phyloP scores from a whole-genome alignment of 2,797 vertebrate genomes.

The Betta splendens region DNA sequence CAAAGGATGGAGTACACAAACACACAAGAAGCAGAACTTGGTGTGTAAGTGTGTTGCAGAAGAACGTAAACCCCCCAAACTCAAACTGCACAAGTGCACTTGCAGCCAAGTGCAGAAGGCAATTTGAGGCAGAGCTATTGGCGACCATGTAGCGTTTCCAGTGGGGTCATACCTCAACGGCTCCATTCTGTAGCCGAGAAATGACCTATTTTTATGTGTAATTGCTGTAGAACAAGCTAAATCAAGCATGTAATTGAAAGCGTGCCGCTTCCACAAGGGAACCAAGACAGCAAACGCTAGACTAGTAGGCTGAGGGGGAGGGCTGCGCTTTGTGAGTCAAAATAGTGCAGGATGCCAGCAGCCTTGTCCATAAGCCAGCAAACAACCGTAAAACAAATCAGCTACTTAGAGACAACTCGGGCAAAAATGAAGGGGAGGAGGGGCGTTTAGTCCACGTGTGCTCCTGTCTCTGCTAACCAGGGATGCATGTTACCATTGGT shows the following conservation, averaged over 20 bases:
- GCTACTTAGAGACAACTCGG: slow-evolving; percentile 65
- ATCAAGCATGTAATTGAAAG: slow-evolving; percentile 87
- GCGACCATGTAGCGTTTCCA: slow-evolving; percentile 74
- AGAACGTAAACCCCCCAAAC: slow-evolving; percentile 43
- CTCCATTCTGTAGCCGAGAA: slow-evolving; percentile 82
- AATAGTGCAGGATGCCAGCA: slow-evolving; percentile 53
- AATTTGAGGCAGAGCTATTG: slow-evolving; percentile 79
- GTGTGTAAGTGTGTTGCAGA: slow-evolving; percentile 22
- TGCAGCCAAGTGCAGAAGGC: slow-evolving; percentile 80
- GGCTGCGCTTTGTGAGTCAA: slow-evolving; percentile 69
- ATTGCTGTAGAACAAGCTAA: slow-evolving; percentile 82
- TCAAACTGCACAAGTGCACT: slow-evolving; percentile 54
- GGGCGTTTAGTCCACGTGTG: slow-evolving; percentile 27
- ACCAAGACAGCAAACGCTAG: slow-evolving; percentile 41
- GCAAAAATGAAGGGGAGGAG: slow-evolving; percentile 55
- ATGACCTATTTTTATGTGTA: slow-evolving; percentile 83
- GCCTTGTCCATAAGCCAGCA: slow-evolving; percentile 64
- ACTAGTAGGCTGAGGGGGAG: slow-evolving; percentile 21
- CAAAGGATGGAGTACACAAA: not conserved
- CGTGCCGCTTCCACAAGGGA: slow-evolving; percentile 71
- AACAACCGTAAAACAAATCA: slow-evolving; percentile 79
- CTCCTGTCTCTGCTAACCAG: slow-evolving; percentile 35
- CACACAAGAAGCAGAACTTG: not conserved
- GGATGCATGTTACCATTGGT: slow-evolving; percentile 54
- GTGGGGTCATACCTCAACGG: slow-evolving; percentile 79